Evolutionary conservation across 2,888 invertebrate genomes (phyloP).

Genomic region (Dolichomitus sp.): DNA sequence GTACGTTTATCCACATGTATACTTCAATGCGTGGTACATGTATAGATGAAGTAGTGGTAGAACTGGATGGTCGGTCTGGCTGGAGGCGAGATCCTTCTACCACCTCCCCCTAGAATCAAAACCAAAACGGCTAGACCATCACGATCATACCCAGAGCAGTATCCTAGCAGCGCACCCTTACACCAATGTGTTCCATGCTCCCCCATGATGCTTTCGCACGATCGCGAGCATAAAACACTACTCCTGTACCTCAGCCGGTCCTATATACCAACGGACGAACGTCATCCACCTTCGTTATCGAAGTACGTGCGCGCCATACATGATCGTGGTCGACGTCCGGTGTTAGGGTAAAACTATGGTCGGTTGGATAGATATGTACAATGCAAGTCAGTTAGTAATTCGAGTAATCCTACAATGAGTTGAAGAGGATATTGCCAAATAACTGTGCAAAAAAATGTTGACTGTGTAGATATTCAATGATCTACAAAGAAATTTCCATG

Average conservation of each 20-base stretch:
- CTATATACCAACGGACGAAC: conserved; percentile 56
- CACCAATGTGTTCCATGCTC: conserved; percentile 45
- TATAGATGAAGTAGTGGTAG: conserved; percentile 4
- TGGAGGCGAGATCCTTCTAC: conserved; percentile 33
- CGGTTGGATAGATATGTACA: background rate
- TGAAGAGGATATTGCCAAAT: too few relatives aligned
- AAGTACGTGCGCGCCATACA: conserved; percentile 70
- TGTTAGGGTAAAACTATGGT: conserved; percentile 13
- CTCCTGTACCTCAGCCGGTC: conserved; percentile 17
- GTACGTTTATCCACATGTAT: conserved; percentile 25
- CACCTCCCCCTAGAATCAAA: background rate
- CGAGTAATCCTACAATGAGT: background rate
- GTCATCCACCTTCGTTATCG: conserved; percentile 73
- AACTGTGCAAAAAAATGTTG: too few relatives aligned
- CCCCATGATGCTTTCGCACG: conserved; percentile 54
- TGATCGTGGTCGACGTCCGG: conserved; percentile 44
- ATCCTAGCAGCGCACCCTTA: conserved; percentile 12
- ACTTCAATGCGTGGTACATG: conserved; percentile 23
- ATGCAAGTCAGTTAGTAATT: conserved; percentile 3
- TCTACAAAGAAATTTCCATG: too few relatives aligned
- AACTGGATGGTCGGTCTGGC: conserved; percentile 13
- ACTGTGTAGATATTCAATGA: too few relatives aligned
- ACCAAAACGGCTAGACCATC: conserved; percentile 29
- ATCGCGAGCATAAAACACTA: conserved; percentile 65
- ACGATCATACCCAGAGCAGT: conserved; percentile 5